Percentiles rank a stretch among this genome's conserved stretches.
These are phyloP conservation scores for Liasis olivaceus DNA, from an alignment of 2,797 vertebrate genomes.

Conservation along the genomic window DNA sequence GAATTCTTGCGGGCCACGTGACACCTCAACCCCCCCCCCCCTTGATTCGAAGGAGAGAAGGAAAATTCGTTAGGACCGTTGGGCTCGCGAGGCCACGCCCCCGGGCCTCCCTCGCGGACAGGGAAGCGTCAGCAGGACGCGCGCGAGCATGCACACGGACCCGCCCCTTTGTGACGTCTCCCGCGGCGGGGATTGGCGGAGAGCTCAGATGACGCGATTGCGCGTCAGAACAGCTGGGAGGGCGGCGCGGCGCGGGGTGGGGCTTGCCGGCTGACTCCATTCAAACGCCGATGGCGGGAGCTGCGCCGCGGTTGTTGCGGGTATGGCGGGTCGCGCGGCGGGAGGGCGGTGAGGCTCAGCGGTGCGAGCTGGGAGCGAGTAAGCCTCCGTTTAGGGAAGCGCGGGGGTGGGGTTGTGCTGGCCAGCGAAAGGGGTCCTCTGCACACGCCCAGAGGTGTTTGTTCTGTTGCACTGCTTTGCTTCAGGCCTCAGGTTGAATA, in stretches of 20 bases:
- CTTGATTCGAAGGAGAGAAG: not conserved
- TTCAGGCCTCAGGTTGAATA: not conserved
- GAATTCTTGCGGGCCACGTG: not conserved
- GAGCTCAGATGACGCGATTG: not conserved
- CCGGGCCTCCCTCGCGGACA: not conserved
- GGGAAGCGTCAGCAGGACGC: not conserved
- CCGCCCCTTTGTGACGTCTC: not conserved
- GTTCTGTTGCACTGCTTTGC: no score
- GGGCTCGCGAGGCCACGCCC: not conserved
- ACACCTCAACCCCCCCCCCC: not conserved
- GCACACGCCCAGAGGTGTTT: not conserved
- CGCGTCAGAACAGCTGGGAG: accelerated
- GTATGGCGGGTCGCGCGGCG: not conserved
- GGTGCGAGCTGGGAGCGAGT: not conserved
- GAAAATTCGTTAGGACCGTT: not conserved
- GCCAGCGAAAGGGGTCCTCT: not conserved
- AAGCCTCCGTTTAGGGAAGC: not conserved
- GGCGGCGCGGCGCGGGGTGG: accelerated
- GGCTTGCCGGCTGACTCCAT: accelerated
- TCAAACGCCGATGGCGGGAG: constrained; percentile 54
- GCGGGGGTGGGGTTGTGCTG: not conserved
- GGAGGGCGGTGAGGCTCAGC: not conserved
- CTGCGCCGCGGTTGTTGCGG: not conserved
- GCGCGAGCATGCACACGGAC: not conserved
- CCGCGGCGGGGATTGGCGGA: not conserved